Conservation (phyloP, 2,113 vertebrate species). For the Tetraodon nigroviridis region DNA sequence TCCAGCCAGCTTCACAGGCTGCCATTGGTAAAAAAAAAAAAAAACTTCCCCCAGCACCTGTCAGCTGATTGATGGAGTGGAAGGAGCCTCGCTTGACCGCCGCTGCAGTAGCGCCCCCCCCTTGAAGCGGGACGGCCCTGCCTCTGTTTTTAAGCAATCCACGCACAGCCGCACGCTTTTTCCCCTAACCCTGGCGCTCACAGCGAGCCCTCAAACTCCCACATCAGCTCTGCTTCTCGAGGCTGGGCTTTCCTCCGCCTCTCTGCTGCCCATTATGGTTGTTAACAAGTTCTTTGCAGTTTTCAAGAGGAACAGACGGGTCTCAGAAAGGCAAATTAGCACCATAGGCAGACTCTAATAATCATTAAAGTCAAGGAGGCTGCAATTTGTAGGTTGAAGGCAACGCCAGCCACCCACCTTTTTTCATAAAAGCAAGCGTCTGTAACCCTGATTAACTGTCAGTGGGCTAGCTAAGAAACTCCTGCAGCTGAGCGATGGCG, state of each 20-base stretch:
- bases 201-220: slow-evolving; percentile 54
- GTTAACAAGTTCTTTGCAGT: slow-evolving; percentile 61
- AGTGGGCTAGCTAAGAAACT: slow-evolving; percentile 53
- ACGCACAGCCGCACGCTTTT: neutral
- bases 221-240: slow-evolving; percentile 46
- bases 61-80: slow-evolving; percentile 59
- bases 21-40: slow-evolving; percentile 30
- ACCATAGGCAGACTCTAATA: slow-evolving; percentile 60
- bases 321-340: slow-evolving; percentile 71
- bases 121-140: slow-evolving; percentile 1
- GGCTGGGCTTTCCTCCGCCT: slow-evolving; percentile 48
- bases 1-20: slow-evolving; percentile 35
- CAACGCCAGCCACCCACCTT: slow-evolving; percentile 31
- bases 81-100: slow-evolving; percentile 39
- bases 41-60: slow-evolving; percentile 50
- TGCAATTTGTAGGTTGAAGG: slow-evolving; percentile 71
- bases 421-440: slow-evolving; percentile 48
- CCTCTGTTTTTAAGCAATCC: slow-evolving; percentile 7
- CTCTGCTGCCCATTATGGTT: slow-evolving; percentile 52
- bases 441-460: slow-evolving; percentile 58
- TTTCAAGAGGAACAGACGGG: slow-evolving; percentile 65
- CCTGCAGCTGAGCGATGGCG: slow-evolving; percentile 22
- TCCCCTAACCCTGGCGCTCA: slow-evolving; percentile 47
- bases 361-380: slow-evolving; percentile 64
- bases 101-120: slow-evolving; percentile 22